These are phyloP conservation scores for Craseonycteris thonglongyai DNA, from an alignment of 2,113 vertebrate species.

Conservation along the genomic window DNA sequence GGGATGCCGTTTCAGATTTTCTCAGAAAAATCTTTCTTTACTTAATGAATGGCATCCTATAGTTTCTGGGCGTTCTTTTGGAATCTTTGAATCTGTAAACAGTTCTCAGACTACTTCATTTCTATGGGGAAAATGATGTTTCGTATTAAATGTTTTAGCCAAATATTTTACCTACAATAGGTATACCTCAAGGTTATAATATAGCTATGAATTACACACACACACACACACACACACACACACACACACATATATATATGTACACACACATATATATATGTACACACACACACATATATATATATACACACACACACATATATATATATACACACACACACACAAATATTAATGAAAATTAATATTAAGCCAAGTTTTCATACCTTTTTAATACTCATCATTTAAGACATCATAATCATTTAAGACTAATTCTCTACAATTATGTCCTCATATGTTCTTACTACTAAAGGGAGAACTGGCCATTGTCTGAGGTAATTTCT, in stretches of 20 bases:
- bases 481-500: neutral
- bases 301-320: too few relatives aligned
- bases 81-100: neutral
- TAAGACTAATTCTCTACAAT: neutral
- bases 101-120: neutral
- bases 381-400: neutral
- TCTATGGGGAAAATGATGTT: neutral
- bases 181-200: too few relatives aligned
- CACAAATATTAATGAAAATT: neutral
- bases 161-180: too few relatives aligned
- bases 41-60: neutral
- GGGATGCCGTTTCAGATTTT: neutral
- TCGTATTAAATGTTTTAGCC: neutral
- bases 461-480: neutral
- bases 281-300: too few relatives aligned
- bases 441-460: neutral
- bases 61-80: neutral
- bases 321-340: neutral
- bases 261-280: too few relatives aligned
- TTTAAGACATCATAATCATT: too few relatives aligned
- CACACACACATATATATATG: too few relatives aligned
- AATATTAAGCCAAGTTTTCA: neutral
- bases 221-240: too few relatives aligned
- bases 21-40: neutral
- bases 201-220: too few relatives aligned